phyloP scores from a whole-genome alignment of 2,888 invertebrate genomes.

The Drosophila subquinaria region DNA sequence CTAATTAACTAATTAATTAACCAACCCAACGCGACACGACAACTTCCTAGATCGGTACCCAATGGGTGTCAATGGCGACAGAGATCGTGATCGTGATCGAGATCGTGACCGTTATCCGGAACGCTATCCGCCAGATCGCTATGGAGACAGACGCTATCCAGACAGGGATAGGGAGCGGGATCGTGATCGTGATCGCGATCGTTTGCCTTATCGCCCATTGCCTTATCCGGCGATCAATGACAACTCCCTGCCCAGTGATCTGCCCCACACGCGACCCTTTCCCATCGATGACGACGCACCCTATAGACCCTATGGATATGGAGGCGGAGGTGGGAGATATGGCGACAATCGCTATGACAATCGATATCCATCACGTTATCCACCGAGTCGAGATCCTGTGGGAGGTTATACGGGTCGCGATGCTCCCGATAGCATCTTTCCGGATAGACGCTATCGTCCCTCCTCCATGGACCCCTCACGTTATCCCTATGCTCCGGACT shows the following conservation, averaged over 20 bases:
- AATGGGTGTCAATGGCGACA: constrained; percentile 77
- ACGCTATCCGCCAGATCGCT: constrained; percentile 67
- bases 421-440: constrained; percentile 85
- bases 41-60: constrained; percentile 80
- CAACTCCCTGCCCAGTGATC: constrained; percentile 82
- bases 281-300: constrained; percentile 80
- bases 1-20: constrained; percentile 74
- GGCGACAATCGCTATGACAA: constrained; percentile 82
- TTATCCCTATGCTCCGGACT: constrained; percentile 83
- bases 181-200: constrained; percentile 65
- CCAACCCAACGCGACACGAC: constrained; percentile 60
- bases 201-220: constrained; percentile 76
- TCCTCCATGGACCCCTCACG: constrained; percentile 83
- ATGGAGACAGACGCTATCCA: constrained; percentile 74
- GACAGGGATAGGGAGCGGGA: constrained; percentile 70
- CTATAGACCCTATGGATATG: constrained; percentile 81
- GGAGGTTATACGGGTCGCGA: constrained; percentile 83
- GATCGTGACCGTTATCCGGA: constrained; percentile 67
- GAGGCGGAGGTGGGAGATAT: constrained; percentile 71
- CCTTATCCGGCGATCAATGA: constrained; percentile 83
- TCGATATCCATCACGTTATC: constrained; percentile 77
- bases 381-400: constrained; percentile 77
- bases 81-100: constrained; percentile 82
- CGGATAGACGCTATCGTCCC: constrained; percentile 85
- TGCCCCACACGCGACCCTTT: constrained; percentile 84